Evolutionary conservation across 2,888 invertebrate genomes (phyloP), one percentile per base, ranked within the genome.

Genomic region (Patella caerulea): DNA sequence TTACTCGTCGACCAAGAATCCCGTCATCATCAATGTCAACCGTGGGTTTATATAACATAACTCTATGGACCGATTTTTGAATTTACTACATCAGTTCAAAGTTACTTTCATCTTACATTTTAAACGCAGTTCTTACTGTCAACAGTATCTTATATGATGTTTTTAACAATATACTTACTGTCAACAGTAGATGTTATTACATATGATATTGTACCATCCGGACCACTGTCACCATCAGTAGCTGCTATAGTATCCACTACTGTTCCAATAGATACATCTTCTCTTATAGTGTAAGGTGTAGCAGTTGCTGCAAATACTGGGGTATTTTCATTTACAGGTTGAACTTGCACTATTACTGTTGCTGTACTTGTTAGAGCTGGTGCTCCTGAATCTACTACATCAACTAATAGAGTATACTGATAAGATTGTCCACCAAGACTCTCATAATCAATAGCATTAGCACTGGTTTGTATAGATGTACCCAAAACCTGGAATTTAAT

Each of bases 151-250:
- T 45, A 45, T 29, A 34, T 45, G 45, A 45, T 45, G 45, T 45
- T 9, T 45, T 19, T 17, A 19, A 65, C 19, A 9, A 12, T 12
- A 24, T 24, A 65, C 65, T 65, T 65, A 65, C 65, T 65, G 24
- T 65, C 65, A 9, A 65, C 65, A 65, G 24, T 24, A 14, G 65
- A 65, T 70, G 75, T 75, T 52, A 87, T 85, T 73, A 80, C 80
- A 80, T 87, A 87, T 15, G 83, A 81, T n/a, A 87, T 79, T 14
- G 79, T 78, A 9, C 89, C 89, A 78, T 87, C 85, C 24, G 74
- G 65, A 9, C 87, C 88, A 29, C 70, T 71, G 71, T 88, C 88
- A 5, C 69, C 53, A 55, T 85, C 85, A 72, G 78, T 74, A 12
- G 82, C 80, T 3, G 76, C 75, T 7, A 86, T 79, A 29, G 81